A percentile compares a stretch with the other conserved stretches of the same genome.
Evolutionary conservation across 2,797 vertebrate species (phyloP).

Genomic region (Catamblyrhynchus diadema): DNA sequence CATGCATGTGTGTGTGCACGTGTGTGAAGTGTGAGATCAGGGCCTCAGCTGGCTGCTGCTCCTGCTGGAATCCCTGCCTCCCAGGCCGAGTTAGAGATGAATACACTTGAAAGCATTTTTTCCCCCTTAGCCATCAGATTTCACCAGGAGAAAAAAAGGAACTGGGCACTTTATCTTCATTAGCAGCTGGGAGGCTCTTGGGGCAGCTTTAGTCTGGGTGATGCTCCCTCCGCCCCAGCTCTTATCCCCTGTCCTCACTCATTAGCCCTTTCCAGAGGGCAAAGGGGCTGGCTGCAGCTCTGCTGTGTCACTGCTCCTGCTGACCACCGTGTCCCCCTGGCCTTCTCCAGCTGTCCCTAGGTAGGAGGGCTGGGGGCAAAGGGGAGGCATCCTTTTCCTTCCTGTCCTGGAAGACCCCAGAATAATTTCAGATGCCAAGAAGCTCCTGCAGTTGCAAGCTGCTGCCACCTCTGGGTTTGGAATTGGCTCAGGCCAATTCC

Average conservation of each 20-base stretch:
- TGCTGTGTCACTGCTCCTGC: fast-evolving
- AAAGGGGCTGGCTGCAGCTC: not conserved
- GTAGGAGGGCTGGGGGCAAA: not conserved
- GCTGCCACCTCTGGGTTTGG: not conserved
- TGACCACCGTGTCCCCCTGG: not conserved
- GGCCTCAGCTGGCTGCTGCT: constrained; percentile 40
- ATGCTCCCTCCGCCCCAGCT: not conserved
- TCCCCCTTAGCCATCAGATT: constrained; percentile 65
- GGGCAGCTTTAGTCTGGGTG: constrained; percentile 21
- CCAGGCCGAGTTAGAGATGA: constrained; percentile 71
- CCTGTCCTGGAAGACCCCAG: not conserved
- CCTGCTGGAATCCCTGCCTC: constrained; percentile 74
- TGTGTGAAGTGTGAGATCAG: constrained; percentile 17
- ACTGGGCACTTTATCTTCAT: constrained; percentile 62
- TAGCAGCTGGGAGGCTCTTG: constrained; percentile 57
- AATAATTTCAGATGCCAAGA: not conserved
- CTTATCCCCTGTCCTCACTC: constrained; percentile 19
- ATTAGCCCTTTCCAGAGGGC: not conserved
- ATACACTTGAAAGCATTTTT: constrained; percentile 70
- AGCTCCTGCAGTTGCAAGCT: not conserved
- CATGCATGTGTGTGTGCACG: not conserved
- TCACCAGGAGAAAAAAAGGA: constrained; percentile 54
- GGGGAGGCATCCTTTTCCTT: not conserved
- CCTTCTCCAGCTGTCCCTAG: not conserved
- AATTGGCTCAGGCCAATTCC: not conserved